Evolutionary conservation across 2,888 invertebrate genomes (phyloP).

Genomic region (Malachius bipustulatus): DNA sequence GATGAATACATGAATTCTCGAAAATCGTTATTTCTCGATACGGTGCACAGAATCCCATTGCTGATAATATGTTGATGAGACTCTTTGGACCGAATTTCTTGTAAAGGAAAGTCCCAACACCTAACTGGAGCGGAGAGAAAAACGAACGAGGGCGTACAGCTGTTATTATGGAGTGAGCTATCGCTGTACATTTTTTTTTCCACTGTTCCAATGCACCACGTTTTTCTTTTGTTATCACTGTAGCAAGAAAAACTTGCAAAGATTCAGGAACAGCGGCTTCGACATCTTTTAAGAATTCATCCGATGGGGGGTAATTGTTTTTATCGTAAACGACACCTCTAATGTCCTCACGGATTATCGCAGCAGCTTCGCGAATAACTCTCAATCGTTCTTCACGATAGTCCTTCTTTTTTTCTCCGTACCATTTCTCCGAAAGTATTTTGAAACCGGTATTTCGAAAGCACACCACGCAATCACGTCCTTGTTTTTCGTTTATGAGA

Average conservation of each 20-base stretch:
- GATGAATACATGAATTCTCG: no score
- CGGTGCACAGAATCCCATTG: no score
- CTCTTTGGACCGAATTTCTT: no score
- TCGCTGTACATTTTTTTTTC: background rate
- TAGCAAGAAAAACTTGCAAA: background rate
- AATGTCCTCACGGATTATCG: constrained; percentile 16
- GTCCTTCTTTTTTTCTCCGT: constrained; percentile 12
- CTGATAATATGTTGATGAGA: no score
- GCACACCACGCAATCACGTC: no score
- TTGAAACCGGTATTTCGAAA: constrained; percentile 16
- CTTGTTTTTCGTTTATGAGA: constrained; percentile 7
- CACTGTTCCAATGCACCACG: background rate
- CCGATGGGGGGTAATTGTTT: constrained; percentile 4
- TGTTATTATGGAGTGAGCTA: constrained; percentile 1
- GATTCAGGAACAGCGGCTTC: background rate
- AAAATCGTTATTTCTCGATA: no score
- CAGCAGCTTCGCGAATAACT: constrained; percentile 13
- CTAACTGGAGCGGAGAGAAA: background rate
- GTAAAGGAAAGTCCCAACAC: no score
- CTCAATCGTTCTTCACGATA: constrained; percentile 13
- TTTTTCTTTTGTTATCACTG: background rate
- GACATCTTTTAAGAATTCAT: background rate
- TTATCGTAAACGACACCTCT: constrained; percentile 14
- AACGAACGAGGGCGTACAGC: background rate
- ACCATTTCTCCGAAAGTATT: constrained; percentile 15